Conservation (phyloP, 2,888 invertebrate species). For the Sepiola atlantica region DNA sequence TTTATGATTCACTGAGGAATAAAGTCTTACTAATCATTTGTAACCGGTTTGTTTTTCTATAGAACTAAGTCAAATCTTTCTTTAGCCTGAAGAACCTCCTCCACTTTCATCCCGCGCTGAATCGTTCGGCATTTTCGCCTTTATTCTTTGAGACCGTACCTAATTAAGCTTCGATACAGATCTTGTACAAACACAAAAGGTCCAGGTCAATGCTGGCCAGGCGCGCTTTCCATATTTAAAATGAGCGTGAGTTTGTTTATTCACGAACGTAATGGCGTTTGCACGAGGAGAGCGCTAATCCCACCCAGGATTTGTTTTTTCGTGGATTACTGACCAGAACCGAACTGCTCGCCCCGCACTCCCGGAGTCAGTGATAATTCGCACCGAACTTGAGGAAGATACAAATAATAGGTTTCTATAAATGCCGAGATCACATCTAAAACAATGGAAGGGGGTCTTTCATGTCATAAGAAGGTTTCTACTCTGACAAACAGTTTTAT, state of each 20-base stretch:
- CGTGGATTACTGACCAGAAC: neutral
- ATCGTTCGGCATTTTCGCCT: neutral
- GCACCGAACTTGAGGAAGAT: neutral
- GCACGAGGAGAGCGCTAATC: neutral
- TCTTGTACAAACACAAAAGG: neutral
- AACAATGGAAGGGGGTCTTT: neutral
- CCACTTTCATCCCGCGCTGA: neutral
- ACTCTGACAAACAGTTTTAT: neutral
- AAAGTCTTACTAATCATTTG: neutral
- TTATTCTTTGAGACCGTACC: neutral
- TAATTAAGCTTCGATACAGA: neutral
- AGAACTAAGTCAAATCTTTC: neutral
- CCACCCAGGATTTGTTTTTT: neutral
- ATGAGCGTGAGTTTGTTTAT: neutral
- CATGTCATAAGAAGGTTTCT: neutral
- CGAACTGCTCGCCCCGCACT: neutral
- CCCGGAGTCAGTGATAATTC: neutral
- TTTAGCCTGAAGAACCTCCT: conserved; percentile 21
- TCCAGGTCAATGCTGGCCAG: neutral
- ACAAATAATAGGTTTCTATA: neutral
- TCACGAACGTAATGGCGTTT: neutral
- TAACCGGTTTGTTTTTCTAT: neutral
- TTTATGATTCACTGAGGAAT: neutral
- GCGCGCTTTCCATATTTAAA: neutral
- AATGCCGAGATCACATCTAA: neutral